Conservation (phyloP, 2,113 vertebrate species). For the Prolemur simus region DNA sequence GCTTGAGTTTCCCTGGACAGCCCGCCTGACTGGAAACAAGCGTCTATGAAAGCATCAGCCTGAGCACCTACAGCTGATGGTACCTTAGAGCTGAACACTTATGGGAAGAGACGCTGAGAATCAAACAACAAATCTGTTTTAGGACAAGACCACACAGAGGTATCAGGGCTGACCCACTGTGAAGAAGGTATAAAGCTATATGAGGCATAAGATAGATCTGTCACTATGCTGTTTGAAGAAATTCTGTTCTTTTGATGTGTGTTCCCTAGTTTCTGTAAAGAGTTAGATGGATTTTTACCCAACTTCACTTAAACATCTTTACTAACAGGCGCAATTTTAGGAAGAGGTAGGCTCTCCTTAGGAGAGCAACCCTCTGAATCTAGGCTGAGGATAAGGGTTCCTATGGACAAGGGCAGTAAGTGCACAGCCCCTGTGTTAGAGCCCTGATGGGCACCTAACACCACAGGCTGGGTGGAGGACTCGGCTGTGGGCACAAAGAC, state of each 20-base stretch:
- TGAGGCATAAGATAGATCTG: constrained; percentile 90
- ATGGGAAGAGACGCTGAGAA: constrained; percentile 92
- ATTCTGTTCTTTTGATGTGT: constrained; percentile 84
- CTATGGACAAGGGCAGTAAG: constrained; percentile 88
- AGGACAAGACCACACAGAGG: constrained; percentile 92
- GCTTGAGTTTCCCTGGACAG: constrained; percentile 95
- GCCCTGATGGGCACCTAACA: constrained; percentile 91
- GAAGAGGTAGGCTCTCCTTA: constrained; percentile 85
- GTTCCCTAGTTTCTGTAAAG: constrained; percentile 74
- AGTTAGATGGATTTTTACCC: constrained; percentile 76
- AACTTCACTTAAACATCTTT: constrained; percentile 92
- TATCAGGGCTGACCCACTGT: constrained; percentile 82
- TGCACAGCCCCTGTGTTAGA: constrained; percentile 89
- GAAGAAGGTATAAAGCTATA: constrained; percentile 80
- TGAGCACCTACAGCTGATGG: constrained; percentile 93
- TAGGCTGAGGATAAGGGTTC: constrained; percentile 88
- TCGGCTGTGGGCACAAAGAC: constrained; percentile 91
- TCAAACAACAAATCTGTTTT: constrained; percentile 96
- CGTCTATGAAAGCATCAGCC: constrained; percentile 87
- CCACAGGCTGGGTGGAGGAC: constrained; percentile 89
- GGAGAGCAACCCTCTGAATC: constrained; percentile 87
- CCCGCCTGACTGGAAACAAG: constrained; percentile 81
- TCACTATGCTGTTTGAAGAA: constrained; percentile 94
- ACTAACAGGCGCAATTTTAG: constrained; percentile 87
- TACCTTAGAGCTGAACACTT: constrained; percentile 88